Percentiles rank a stretch among this genome's conserved stretches.
Conservation (phyloP, 1,140 invertebrate genomes). For the Andrena cerasifolii region DNA sequence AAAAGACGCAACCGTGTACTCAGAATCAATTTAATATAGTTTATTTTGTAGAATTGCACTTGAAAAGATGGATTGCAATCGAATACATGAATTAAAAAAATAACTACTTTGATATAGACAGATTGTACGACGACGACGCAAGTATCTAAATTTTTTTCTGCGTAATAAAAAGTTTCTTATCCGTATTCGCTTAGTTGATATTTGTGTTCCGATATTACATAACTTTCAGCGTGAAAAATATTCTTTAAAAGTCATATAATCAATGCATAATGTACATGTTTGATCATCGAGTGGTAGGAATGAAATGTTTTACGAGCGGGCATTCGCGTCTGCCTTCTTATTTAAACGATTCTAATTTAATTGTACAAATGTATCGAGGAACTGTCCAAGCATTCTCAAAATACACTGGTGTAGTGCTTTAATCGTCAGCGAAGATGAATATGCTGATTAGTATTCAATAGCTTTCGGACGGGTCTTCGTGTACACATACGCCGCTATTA, state of each 20-base stretch:
- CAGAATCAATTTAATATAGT: slow-evolving; percentile 13
- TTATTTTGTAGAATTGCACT: slow-evolving; percentile 31
- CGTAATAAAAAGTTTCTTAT: slow-evolving; percentile 48
- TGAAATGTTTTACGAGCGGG: slow-evolving; percentile 12
- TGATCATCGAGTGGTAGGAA: slow-evolving; percentile 41
- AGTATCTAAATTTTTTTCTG: slow-evolving; percentile 25
- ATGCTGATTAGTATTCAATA: slow-evolving; percentile 73
- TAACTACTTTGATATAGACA: slow-evolving; percentile 36
- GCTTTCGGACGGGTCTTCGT: slow-evolving; percentile 87
- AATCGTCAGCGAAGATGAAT: slow-evolving; percentile 49
- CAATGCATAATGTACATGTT: slow-evolving; percentile 35
- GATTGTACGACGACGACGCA: slow-evolving; percentile 30
- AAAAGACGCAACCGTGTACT: slow-evolving; percentile 27
- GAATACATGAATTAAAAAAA: slow-evolving; percentile 34
- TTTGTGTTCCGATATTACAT: slow-evolving; percentile 39
- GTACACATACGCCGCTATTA: slow-evolving; percentile 91
- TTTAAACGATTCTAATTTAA: slow-evolving; percentile 39
- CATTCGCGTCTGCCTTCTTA: slow-evolving; percentile 33
- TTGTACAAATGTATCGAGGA: slow-evolving; percentile 47
- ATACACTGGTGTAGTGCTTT: slow-evolving; percentile 42
- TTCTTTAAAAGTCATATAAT: slow-evolving; percentile 44
- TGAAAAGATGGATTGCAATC: slow-evolving; percentile 21
- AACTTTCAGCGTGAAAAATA: slow-evolving; percentile 54
- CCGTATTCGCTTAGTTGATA: slow-evolving; percentile 24
- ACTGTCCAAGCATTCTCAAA: slow-evolving; percentile 49